These are phyloP conservation scores for Incurvaria masculella DNA, from an alignment of 2,888 invertebrate genomes.

Conservation along the genomic window DNA sequence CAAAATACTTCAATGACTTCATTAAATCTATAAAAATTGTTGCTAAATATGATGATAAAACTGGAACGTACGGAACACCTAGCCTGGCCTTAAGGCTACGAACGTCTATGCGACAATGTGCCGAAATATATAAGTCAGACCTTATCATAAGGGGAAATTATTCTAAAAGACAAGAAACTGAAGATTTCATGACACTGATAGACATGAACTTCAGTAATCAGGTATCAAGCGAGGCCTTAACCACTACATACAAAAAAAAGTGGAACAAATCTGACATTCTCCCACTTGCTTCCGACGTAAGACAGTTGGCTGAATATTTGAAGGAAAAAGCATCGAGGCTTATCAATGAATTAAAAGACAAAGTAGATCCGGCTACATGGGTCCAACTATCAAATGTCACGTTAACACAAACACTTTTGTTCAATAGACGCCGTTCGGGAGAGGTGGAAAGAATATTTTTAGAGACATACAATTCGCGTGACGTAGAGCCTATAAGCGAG, in stretches of 20 bases:
- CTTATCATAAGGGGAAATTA: slow-evolving; percentile 1
- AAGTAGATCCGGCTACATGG: not conserved
- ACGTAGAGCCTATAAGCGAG: slow-evolving; percentile 3
- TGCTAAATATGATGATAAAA: slow-evolving; percentile 4
- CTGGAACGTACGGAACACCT: slow-evolving; percentile 3
- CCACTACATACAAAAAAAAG: slow-evolving; percentile 3
- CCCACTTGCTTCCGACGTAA: slow-evolving; percentile 1
- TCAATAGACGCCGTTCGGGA: slow-evolving; percentile 4
- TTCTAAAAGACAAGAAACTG: slow-evolving; percentile 1
- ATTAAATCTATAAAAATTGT: slow-evolving; percentile 3
- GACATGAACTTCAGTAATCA: slow-evolving; percentile 3
- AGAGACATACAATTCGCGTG: slow-evolving; percentile 1
- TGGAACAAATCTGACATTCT: slow-evolving; percentile 3
- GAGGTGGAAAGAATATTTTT: slow-evolving; percentile 5
- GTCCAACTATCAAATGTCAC: not conserved
- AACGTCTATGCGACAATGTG: slow-evolving; percentile 4
- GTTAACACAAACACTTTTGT: slow-evolving; percentile 5
- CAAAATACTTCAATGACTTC: slow-evolving; percentile 5
- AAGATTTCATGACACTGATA: not conserved
- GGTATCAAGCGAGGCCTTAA: slow-evolving; percentile 4
- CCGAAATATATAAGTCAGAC: slow-evolving; percentile 1
- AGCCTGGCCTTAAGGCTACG: slow-evolving; percentile 3
- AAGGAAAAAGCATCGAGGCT: not conserved
- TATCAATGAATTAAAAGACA: not conserved
- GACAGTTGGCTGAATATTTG: not conserved